phyloP scores from a whole-genome alignment of 2,797 vertebrate species.

The Rhinophrynus dorsalis region DNA sequence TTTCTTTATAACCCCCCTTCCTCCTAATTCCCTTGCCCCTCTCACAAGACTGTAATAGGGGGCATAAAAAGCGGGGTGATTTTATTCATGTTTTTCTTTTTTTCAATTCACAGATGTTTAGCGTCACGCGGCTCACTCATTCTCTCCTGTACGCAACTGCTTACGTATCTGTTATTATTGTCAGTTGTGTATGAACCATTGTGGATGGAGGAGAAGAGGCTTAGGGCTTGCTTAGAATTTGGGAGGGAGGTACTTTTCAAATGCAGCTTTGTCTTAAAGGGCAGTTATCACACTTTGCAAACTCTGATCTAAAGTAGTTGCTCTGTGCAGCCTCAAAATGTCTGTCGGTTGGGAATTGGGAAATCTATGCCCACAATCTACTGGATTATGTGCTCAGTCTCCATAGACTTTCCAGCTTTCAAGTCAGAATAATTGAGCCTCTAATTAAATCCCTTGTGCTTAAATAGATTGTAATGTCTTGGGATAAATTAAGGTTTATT shows the following conservation, averaged over 20 bases:
- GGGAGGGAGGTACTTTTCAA: slow-evolving; percentile 22
- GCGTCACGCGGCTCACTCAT: slow-evolving; percentile 66
- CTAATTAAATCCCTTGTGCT: too few relatives aligned
- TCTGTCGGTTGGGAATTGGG: too few relatives aligned
- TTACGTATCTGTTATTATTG: slow-evolving; percentile 59
- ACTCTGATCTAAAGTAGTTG: too few relatives aligned
- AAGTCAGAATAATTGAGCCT: too few relatives aligned
- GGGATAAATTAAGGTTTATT: too few relatives aligned
- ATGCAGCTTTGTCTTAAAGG: neutral
- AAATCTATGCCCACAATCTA: too few relatives aligned
- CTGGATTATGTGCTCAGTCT: too few relatives aligned
- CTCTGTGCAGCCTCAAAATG: too few relatives aligned
- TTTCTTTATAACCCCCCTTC: slow-evolving; percentile 2
- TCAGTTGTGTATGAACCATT: slow-evolving; percentile 47
- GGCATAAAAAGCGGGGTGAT: slow-evolving; percentile 27
- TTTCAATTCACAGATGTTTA: slow-evolving; percentile 63
- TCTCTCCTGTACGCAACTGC: slow-evolving; percentile 53
- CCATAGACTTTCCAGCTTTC: too few relatives aligned
- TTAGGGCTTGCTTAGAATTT: neutral
- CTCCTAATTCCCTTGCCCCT: slow-evolving; percentile 52
- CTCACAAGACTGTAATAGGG: slow-evolving; percentile 30
- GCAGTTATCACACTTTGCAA: too few relatives aligned
- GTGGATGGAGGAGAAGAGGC: slow-evolving; percentile 24
- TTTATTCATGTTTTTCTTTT: slow-evolving; percentile 45
- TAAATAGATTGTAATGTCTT: too few relatives aligned